Conservation (phyloP, 2,888 invertebrate genomes). For the Tipula confusa region DNA sequence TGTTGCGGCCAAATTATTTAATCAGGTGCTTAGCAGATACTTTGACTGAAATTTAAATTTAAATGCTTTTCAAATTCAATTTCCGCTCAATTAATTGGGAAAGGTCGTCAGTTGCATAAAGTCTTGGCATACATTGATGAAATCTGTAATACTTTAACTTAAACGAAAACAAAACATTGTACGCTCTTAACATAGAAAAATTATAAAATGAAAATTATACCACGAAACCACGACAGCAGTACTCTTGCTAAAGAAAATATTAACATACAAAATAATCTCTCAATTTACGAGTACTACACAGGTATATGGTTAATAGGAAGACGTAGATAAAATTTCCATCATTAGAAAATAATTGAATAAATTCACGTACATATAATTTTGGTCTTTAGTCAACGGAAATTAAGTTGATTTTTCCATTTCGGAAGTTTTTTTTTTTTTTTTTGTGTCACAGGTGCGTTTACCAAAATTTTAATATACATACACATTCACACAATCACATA, state of each 20-base stretch:
- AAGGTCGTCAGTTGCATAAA: no score
- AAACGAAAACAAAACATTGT: no score
- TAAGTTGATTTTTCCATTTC: background rate
- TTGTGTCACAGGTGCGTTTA: background rate
- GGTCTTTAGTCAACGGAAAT: slow-evolving; percentile 25
- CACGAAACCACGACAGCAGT: no score
- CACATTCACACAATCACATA: background rate
- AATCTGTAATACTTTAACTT: no score
- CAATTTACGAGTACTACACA: background rate
- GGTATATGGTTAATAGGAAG: background rate
- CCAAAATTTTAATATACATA: background rate
- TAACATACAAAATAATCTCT: background rate
- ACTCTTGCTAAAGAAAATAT: background rate
- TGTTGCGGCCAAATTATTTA: no score
- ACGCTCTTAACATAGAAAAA: no score
- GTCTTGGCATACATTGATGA: no score
- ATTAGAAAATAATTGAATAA: slow-evolving; percentile 3
- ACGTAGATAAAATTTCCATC: background rate
- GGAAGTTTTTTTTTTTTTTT: background rate
- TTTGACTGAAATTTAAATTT: no score
- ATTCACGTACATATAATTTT: slow-evolving; percentile 12
- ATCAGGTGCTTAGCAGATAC: no score
- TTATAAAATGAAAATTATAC: no score
- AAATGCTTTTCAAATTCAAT: no score
- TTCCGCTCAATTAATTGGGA: no score